Evolutionary conservation across 2,113 vertebrate species (phyloP), one percentile per base, ranked within the genome.

Genomic region (Pheucticus melanocephalus): DNA sequence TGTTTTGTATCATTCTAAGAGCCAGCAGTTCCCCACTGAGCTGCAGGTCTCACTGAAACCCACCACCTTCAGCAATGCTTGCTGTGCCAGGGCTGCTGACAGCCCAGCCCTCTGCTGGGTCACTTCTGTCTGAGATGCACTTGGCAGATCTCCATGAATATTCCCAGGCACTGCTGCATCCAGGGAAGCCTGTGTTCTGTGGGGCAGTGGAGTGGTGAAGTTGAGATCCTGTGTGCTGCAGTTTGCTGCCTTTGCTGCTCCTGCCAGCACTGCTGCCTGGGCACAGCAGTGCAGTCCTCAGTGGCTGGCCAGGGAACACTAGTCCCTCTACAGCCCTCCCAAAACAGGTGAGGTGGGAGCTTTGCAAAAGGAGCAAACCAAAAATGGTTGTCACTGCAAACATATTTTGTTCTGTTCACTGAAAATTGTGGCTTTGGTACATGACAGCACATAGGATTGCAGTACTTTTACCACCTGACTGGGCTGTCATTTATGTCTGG

Each of bases 241-340:
- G n/a, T 37, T 50, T 76, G 48, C 60, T 92, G 65, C 47, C 45
- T 47, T 53, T 2, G 1, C 70, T 35, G 37, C 45, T 53, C 53
- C 25, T 10, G 23, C 35, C 10, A 3, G 17, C 3, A 1, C 18
- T 0, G 0, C n/a, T 12, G 22, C 47, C 47, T 28, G 27, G 15
- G 24, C 59, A 39, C 45, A 27, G 42, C 1, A 0, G 8, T 23
- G 64, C 28, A 16, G 30, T 61, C 57, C 53, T 31, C 0, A 0
- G 11, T 39, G 48, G 11, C 80, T 69, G 50, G 23, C 5, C 3
- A 4, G 30, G 48, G 5, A 10, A 17, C 1, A 0, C 35, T 39
- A 47, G 40, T 82, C 28, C 42, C 47, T 65, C 45, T 71, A 31
- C 27, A 24, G 45, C 45, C 64, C 63, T 33, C 17, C 24, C 25